phyloP scores from a whole-genome alignment of 2,113 vertebrate species.

The Orthonyx spaldingii region DNA sequence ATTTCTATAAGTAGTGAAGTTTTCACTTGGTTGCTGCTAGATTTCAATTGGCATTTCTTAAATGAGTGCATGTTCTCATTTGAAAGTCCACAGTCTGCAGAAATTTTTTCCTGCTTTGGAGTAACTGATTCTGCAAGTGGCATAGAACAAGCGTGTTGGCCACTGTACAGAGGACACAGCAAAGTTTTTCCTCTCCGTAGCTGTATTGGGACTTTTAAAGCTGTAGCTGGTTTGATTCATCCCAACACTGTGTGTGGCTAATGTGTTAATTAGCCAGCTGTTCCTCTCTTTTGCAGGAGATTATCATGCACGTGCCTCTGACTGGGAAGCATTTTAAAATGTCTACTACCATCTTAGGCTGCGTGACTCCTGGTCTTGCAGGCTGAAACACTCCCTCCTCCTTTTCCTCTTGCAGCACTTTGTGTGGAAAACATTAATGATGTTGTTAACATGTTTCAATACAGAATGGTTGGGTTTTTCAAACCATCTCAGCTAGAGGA shows the following conservation, averaged over 20 bases:
- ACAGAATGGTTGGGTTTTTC: neutral
- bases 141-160: neutral
- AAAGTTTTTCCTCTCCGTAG: neutral
- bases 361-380: neutral
- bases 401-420: neutral
- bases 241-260: neutral
- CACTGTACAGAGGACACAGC: neutral
- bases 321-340: neutral
- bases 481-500: neutral
- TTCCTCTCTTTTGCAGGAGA: neutral
- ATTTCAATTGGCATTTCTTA: constrained; percentile 1
- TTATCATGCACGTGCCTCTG: neutral
- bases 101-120: neutral
- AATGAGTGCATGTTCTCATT: neutral
- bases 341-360: neutral
- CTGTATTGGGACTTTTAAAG: neutral
- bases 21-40: neutral
- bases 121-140: neutral
- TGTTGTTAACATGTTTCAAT: neutral
- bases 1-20: neutral
- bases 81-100: neutral
- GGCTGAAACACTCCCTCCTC: neutral
- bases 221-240: neutral
- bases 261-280: neutral
- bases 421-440: neutral